phyloP scores from a whole-genome alignment of 2,888 invertebrate species.

The Piscicola geometra region DNA sequence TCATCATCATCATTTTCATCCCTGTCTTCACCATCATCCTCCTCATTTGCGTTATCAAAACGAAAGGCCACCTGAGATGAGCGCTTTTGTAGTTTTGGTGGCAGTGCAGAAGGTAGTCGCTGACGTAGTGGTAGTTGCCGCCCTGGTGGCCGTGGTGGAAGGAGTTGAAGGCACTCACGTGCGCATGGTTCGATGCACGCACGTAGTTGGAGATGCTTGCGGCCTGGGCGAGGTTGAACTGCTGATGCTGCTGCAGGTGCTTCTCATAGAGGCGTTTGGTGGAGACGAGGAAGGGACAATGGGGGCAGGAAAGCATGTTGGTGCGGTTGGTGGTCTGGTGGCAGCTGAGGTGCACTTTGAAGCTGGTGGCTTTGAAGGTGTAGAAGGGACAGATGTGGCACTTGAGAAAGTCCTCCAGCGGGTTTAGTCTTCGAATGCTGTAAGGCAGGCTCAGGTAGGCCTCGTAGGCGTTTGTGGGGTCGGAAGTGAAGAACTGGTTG shows the following conservation, averaged over 20 bases:
- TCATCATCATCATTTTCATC: too few relatives aligned
- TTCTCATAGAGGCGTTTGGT: slow-evolving; percentile 60
- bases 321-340: slow-evolving; percentile 65
- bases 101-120: neutral
- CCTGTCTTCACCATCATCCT: too few relatives aligned
- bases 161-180: neutral
- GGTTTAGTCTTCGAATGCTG: slow-evolving; percentile 8
- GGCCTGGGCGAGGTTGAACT: slow-evolving; percentile 10
- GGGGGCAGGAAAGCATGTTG: slow-evolving; percentile 72
- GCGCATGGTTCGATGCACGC: neutral
- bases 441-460: slow-evolving; percentile 1
- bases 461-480: neutral
- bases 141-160: neutral
- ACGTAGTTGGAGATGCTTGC: neutral
- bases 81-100: slow-evolving; percentile 6
- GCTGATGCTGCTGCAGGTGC: slow-evolving; percentile 62
- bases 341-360: slow-evolving; percentile 62
- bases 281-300: slow-evolving; percentile 73
- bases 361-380: slow-evolving; percentile 48
- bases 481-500: too few relatives aligned
- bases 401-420: slow-evolving; percentile 18
- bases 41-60: too few relatives aligned
- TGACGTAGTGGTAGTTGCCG: neutral
- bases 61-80: neutral
- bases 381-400: slow-evolving; percentile 62